A percentile compares a stretch with the other conserved stretches of the same genome.
phyloP scores from a whole-genome alignment of 2,113 vertebrate species.

The Gulo gulo region DNA sequence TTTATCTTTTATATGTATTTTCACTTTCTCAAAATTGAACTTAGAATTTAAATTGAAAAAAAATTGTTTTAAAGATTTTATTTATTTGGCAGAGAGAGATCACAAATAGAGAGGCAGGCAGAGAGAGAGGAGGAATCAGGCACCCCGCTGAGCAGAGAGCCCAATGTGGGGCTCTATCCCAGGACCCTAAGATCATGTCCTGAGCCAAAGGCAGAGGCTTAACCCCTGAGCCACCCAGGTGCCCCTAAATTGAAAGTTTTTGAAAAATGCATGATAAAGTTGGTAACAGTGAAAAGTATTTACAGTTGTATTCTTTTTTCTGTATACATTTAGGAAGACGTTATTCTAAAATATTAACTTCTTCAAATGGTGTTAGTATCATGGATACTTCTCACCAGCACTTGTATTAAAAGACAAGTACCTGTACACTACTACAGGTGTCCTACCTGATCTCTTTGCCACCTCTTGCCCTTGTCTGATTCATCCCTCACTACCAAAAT shows the following conservation, averaged over 20 bases:
- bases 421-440: background rate
- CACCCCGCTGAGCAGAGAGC: no score
- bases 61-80: no score
- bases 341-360: background rate
- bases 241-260: background rate
- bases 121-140: no score
- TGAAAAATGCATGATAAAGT: background rate
- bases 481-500: background rate
- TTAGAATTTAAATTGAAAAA: background rate
- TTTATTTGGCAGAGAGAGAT: no score
- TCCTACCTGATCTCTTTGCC: background rate
- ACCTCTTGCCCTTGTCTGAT: background rate
- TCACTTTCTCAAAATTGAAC: background rate
- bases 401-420: background rate
- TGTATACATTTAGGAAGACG: background rate
- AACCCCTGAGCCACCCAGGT: no score
- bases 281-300: background rate
- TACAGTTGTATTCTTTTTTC: background rate
- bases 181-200: no score
- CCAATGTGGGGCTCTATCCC: no score
- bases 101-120: no score
- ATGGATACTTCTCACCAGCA: background rate
- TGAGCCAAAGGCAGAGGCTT: no score
- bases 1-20: conserved; percentile 33
- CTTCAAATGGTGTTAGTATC: background rate